Base-by-base conservation (phyloP, 2,113 vertebrate genomes). In the Coreoperca whiteheadi region DNA sequence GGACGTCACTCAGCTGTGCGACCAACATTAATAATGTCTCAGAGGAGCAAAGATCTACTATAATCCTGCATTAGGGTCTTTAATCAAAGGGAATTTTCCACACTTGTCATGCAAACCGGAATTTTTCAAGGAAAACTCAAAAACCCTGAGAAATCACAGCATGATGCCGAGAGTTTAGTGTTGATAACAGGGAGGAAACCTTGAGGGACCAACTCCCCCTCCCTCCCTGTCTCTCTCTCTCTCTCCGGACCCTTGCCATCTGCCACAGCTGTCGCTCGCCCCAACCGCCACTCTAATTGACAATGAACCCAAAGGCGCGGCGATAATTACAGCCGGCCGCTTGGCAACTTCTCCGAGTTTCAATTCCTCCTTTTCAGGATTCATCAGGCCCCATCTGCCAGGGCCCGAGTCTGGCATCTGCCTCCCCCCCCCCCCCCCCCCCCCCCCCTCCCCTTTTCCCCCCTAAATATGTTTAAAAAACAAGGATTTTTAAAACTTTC, bases 311-410 rank as follows among this genome's bases (percentile, higher is more conserved):
- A 79, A 68, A 89, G 87, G 86, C 81, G 83, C 76, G 57, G 73
- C 18, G 81, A 88, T 90, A 90, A 92, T 90, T 89, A 89, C 85
- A 86, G 88, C 79, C 69, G 77, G 88, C 77, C 50, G 63, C 86
- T 87, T 85, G 85, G 86, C 88, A 83, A 88, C 84, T 90, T 88
- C 84, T 81, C 82, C 14, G 28, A 81, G 84, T 83, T 88, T 84
- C 88, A 91, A 77, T 87, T 90, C 88, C 86, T 88, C 65, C 90
- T 81, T 90, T 90, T 91, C 88, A 91, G 88, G 82, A 85, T 87
- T 85, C 88, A 90, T 92, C 84, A 87, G 78, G 68, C 56, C 79
- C 88, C 90, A 86, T 89, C 90, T 89, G 88, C 88, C 63, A 60
- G 77, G 70, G 63, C 74, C 63, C 59, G 30, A 74, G 65, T 88